Evolutionary conservation across 2,113 vertebrate genomes (phyloP), one percentile per base, ranked within the genome.

Genomic region (Oostethus manadensis): DNA sequence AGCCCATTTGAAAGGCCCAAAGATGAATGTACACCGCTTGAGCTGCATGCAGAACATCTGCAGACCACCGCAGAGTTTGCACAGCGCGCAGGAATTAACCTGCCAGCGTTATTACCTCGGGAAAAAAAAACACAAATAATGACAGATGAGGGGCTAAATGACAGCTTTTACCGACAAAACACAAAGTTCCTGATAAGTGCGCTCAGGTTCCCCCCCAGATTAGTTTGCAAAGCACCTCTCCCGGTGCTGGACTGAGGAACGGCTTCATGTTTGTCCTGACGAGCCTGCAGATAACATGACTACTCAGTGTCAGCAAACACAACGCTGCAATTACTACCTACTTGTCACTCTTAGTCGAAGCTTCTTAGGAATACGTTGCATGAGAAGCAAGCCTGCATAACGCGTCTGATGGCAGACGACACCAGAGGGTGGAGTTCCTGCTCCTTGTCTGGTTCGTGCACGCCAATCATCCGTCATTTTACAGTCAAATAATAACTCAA

Each of bases 21-120:
- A 84, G 83, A 87, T 81, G 62, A 81, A 87, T 83, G 78, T 18
- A 23, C 45, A 43, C 44, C 42, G 51, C 47, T 65, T 76, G 79
- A 75, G 77, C 74, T 62, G 17, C 17, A 42, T 21, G 60, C 57
- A 66, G 67, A 80, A 71, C 63, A 64, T 51, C 43, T 56, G 66
- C 48, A 66, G 74, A 79, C 79, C 74, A 84, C 77, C 70, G 71
- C 23, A 0, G 57, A 65, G 64, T 82, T 79, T 78, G 60, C 69
- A 68, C 64, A 81, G 62, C 59, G 65, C 50, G 65, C 56, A 50
- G 48, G 69, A 69, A 67, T 81, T 70, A 66, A 20, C 44, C 70
- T 76, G 75, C 70, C 65, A 60, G 29, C 21, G 49, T 9, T 51
- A 17, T 21, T 47, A 23, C 44, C 35, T 48, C 51, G 53, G 9